Base-by-base conservation (phyloP, 2,797 vertebrate genomes). In the Siniperca scherzeri region DNA sequence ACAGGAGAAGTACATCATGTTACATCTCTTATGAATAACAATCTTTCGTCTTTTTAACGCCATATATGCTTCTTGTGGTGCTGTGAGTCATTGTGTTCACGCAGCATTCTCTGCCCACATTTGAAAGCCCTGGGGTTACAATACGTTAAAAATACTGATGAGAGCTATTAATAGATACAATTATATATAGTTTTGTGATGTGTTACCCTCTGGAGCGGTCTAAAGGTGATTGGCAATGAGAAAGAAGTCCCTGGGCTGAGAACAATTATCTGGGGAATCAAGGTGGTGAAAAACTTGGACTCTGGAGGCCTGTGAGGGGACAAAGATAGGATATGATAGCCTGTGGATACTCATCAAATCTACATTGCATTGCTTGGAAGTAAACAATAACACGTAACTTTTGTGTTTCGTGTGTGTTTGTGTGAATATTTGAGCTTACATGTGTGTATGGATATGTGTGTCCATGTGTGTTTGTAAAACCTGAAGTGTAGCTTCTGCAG, bases 191-290 rank as follows among this genome's bases (percentile, higher is more conserved):
- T 5, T 64, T 19, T 52, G 7, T 30, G 25, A 38, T 46, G 19
- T 14, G 3, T 88, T 96, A 99, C 99, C 97, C 92, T 95, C 76
- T 97, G 94, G 44, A 94, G 83, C 25, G 98, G 97, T 69, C 89
- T 96, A 93, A 99, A 99, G 83, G 95, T 80, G 57, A 99, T 38
- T 13, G 96, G 97, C 38, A 99, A 89, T 0, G 93, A 94, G 89
- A 97, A 90, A 61, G 96, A 96, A 56, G 96, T 97, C 30, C 98
- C 98, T 5, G 98, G 97, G 73, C 95, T 97, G 87, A 99, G 80
- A 78, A 95, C 75, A 82, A 98, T 95, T 0, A 89, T 92, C 83
- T 97, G 95, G 0, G 97, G 95, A 81, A 95, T 93, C 70, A 92
- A 82, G 0, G 95, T 97, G 85, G 88, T 96, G 94, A 99, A 99